A percentile compares a stretch with the other conserved stretches of the same genome.
Conservation (phyloP, 2,888 invertebrate genomes). For the Pandemis heparana region DNA sequence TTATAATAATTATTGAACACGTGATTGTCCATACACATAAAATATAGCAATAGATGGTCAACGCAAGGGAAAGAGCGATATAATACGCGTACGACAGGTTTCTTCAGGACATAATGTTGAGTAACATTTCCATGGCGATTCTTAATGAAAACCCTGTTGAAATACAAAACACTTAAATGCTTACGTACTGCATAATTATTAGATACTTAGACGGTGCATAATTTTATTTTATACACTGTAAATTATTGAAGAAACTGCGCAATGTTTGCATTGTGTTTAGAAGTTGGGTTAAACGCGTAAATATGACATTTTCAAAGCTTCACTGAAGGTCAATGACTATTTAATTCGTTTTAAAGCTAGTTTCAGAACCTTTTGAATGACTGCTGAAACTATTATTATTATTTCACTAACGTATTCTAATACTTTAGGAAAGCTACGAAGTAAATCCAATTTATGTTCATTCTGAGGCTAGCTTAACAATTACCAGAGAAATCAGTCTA, state of each 20-base stretch:
- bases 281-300: neutral
- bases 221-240: neutral
- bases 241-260: neutral
- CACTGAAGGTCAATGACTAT: neutral
- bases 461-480: too few relatives aligned
- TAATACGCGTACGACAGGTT: neutral
- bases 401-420: too few relatives aligned
- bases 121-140: neutral
- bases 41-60: too few relatives aligned
- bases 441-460: too few relatives aligned
- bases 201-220: neutral
- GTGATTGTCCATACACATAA: too few relatives aligned
- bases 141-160: neutral
- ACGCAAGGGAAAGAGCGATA: too few relatives aligned
- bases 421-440: too few relatives aligned
- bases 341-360: neutral
- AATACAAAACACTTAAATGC: neutral
- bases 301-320: neutral
- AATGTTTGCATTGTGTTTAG: neutral
- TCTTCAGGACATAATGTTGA: neutral
- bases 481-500: constrained; percentile 5
- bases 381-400: too few relatives aligned
- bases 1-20: too few relatives aligned
- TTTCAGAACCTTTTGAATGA: too few relatives aligned
- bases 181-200: neutral